These are phyloP conservation scores for Orthonyx spaldingii DNA, from an alignment of 2,113 vertebrate genomes.

Conservation along the genomic window DNA sequence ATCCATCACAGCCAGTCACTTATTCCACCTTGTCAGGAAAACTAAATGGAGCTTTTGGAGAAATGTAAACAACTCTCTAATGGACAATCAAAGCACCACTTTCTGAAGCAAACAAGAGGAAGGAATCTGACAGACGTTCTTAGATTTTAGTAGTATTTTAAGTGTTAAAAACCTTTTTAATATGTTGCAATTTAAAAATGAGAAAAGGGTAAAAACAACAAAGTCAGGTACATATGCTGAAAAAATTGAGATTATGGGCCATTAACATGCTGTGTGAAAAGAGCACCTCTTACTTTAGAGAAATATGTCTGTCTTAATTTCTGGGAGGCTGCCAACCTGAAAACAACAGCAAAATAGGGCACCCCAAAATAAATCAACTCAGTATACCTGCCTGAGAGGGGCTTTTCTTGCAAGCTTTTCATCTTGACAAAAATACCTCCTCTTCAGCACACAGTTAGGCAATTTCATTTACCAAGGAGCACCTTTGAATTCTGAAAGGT, in stretches of 20 bases:
- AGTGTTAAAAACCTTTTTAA: constrained; percentile 70
- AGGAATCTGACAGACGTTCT: constrained; percentile 78
- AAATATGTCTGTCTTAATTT: neutral
- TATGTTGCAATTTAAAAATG: constrained; percentile 55
- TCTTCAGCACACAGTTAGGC: neutral
- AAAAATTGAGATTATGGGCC: constrained; percentile 38
- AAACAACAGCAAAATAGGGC: neutral
- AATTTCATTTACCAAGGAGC: constrained; percentile 13
- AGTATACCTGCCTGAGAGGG: neutral
- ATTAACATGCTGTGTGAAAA: neutral
- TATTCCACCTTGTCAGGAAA: constrained; percentile 96
- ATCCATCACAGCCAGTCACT: constrained; percentile 99
- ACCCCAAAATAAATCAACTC: constrained; percentile 29
- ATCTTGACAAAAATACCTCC: neutral
- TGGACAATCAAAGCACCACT: constrained; percentile 90
- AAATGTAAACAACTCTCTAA: constrained; percentile 99
- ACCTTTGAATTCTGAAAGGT: neutral
- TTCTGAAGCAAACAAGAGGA: constrained; percentile 81
- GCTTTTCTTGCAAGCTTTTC: neutral
- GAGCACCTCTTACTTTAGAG: neutral
- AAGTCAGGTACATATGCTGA: neutral
- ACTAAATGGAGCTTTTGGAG: constrained; percentile 98
- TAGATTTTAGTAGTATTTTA: constrained; percentile 58
- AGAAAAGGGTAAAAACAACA: neutral
- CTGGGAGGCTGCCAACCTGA: neutral